Base-by-base conservation (phyloP, 2,888 invertebrate species). In the Catocala fraxini region DNA sequence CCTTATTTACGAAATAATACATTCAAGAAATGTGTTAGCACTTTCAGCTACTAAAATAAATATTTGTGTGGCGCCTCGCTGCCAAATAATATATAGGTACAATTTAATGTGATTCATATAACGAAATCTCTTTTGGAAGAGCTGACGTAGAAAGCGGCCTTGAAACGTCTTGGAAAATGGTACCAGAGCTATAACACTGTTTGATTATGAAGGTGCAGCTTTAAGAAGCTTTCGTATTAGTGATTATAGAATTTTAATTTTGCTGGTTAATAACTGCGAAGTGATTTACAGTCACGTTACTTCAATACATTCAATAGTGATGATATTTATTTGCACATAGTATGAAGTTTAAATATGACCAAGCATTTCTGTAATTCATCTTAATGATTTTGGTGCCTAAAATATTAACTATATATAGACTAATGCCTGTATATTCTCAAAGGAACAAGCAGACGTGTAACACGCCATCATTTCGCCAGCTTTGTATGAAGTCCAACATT, bases 81-180 rank as follows among this genome's bases (percentile, higher is more conserved):
- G 58, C 63, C 63, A 57, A 64, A 70, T 65, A 62, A 49, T 66
- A 35, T 7, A 47, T 49, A 51, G 51, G 49, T 51, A 41, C 47
- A 51, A 45, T 56, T 51, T 63, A 59, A 35, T 51, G 47, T 73
- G 74, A 75, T 33, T 75, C 74, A 73, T 64, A 13, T 42, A 57
- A 59, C 56, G 61, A 63, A 57, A 52, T 60, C 53, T 51, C 43
- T 60, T 55, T 63, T 54, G 52, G 47, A 59, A 59, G 43, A 54
- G 25, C 47, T 76, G 74, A 75, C 77, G 74, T 66, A 68, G 48
- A 25, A 15, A 45, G 34, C 46, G 62, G 9, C 74, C 77, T 76
- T 66, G 55, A 68, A 56, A 52, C 43, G 56, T 59, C 73, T 58
- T 46, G 46, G 25, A 47, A 15, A 46, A 7, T 15, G 7, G n/a